Evolutionary conservation across 2,888 invertebrate genomes (phyloP).

Genomic region (Chaetoderma sp.): DNA sequence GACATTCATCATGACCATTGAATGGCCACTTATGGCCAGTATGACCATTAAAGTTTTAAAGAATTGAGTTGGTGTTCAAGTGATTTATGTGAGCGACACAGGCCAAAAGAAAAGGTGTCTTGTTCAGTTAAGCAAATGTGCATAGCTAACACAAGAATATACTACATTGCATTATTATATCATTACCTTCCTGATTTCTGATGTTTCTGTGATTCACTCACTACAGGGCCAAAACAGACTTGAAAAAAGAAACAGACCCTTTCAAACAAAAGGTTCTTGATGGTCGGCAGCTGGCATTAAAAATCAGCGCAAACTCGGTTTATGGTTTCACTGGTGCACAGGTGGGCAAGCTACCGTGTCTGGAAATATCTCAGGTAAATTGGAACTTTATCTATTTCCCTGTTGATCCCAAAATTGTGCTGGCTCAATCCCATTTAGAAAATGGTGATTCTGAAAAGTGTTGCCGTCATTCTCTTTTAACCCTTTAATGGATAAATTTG

Average conservation of each 20-base stretch:
- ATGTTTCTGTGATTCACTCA: too few relatives aligned
- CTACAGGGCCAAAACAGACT: slow-evolving; percentile 84
- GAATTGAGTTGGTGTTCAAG: too few relatives aligned
- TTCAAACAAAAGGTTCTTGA: slow-evolving; percentile 91
- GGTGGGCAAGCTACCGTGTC: slow-evolving; percentile 93
- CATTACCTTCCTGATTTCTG: too few relatives aligned
- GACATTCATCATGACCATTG: too few relatives aligned
- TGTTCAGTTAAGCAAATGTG: too few relatives aligned
- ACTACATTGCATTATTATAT: too few relatives aligned
- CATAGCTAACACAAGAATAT: too few relatives aligned
- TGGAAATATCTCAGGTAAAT: slow-evolving; percentile 89
- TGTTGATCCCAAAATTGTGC: neutral
- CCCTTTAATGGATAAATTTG: too few relatives aligned
- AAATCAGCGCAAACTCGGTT: slow-evolving; percentile 99
- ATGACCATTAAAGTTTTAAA: too few relatives aligned
- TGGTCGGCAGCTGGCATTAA: slow-evolving; percentile 95
- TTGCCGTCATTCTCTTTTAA: neutral
- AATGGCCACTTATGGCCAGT: too few relatives aligned
- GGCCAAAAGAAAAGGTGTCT: too few relatives aligned
- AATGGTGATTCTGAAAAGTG: neutral
- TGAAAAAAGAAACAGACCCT: slow-evolving; percentile 96
- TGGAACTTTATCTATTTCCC: neutral
- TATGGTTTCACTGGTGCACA: slow-evolving; percentile 99
- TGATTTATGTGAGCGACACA: too few relatives aligned
- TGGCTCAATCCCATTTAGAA: neutral